Base-by-base conservation (phyloP, 2,113 vertebrate genomes). In the Cercopithecus mona region DNA sequence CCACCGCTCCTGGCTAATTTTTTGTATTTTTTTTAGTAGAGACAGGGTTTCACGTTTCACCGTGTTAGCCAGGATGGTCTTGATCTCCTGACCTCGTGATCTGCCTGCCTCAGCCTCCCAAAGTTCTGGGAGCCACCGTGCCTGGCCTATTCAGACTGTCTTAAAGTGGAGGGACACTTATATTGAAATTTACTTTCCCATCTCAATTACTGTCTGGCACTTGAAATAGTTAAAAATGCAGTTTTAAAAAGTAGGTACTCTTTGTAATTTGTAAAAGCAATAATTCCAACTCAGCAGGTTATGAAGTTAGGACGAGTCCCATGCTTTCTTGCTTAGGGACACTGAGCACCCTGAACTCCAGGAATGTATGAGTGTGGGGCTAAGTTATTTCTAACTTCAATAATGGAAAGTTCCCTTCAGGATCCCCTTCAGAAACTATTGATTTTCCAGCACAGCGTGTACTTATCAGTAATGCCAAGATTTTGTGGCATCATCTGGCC, bases 381-480 rank as follows among this genome's bases (percentile, higher is more conserved):
- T 98, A 97, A 98, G 85, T 93, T 92, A 95, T 90, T 93, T 96
- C 89, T 96, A 97, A 88, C 82, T 94, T 90, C 73, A 92, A 90
- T 75, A 84, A 94, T 93, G 85, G 97, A 98, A 97, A 92, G 85
- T 98, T 97, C 87, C 82, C 80, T 96, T 94, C 80, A 97, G 96
- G 96, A 97, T 97, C 25, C 68, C 89, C 83, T 84, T 92, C 91
- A 97, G 97, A 98, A 98, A 50, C 55, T 97, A 96, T 95, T 94
- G 94, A 94, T 95, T 98, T 98, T 96, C 97, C 90, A 97, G 97
- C 76, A 97, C 93, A 95, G 82, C 6, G 1, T 59, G 78, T 80
- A 78, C 81, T 92, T 84, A 84, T 97, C 90, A 66, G 82, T 91
- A 79, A 96, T 94, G 94, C 91, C 97, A 98, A 93, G 89, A 85